Conservation (phyloP, 2,888 invertebrate species). For the Zhuqinia jingwanae region DNA sequence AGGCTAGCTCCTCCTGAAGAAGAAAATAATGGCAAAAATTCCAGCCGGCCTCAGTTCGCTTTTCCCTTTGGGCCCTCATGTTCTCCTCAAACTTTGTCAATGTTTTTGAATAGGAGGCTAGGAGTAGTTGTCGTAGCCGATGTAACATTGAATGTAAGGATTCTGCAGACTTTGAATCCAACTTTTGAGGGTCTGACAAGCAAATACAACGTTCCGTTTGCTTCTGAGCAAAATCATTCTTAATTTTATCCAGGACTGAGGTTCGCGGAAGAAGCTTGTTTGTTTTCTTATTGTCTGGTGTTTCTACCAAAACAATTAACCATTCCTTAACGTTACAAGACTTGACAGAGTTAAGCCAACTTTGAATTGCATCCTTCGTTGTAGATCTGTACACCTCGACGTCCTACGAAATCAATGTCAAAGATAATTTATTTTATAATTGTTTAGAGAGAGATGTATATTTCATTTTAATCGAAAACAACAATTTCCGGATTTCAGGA, state of each 20-base stretch:
- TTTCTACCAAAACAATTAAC: conserved; percentile 96
- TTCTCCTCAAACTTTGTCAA: conserved; percentile 93
- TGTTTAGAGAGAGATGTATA: too few relatives aligned
- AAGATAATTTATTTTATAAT: too few relatives aligned
- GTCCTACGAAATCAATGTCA: conserved; percentile 86
- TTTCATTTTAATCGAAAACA: too few relatives aligned
- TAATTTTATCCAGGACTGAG: conserved; percentile 96
- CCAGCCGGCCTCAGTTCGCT: conserved; percentile 94
- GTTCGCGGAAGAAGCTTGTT: conserved; percentile 95
- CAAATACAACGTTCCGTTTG: conserved; percentile 92
- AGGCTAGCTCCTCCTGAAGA: conserved; percentile 94
- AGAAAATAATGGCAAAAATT: conserved; percentile 93
- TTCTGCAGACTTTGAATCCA: conserved; percentile 93
- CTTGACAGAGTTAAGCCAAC: conserved; percentile 91
- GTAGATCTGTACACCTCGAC: conserved; percentile 93
- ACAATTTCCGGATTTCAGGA: too few relatives aligned
- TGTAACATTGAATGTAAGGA: conserved; percentile 93
- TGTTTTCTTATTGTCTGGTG: conserved; percentile 93
- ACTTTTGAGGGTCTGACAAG: conserved; percentile 94
- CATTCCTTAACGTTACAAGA: conserved; percentile 88
- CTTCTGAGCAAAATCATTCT: conserved; percentile 95
- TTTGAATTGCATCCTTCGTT: conserved; percentile 93
- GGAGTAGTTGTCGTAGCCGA: conserved; percentile 90
- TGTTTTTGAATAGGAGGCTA: conserved; percentile 93
- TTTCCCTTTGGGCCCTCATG: conserved; percentile 93